phyloP scores from a whole-genome alignment of 2,797 vertebrate genomes.

The Vipera ursinii region DNA sequence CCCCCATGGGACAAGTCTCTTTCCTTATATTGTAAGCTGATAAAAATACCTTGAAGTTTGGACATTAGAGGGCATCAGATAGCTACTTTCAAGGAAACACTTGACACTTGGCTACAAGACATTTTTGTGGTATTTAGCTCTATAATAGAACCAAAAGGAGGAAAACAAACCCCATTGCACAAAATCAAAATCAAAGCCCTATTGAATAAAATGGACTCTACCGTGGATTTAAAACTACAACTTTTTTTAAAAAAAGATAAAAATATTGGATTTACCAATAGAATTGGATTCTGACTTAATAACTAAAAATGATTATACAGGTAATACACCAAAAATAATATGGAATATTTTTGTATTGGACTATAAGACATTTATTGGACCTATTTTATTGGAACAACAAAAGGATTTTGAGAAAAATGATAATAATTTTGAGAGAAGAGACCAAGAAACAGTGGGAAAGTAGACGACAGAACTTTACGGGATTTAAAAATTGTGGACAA shows the following conservation, averaged over 20 bases:
- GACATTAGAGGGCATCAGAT: neutral
- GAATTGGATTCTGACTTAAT: neutral
- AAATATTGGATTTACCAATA: neutral
- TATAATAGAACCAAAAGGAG: neutral
- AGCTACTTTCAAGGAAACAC: neutral
- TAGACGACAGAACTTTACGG: too few species aligned
- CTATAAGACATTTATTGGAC: too few species aligned
- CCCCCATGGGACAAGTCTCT: neutral
- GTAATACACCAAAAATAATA: too few species aligned
- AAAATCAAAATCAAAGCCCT: neutral
- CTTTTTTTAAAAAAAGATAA: neutral
- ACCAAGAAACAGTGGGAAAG: too few species aligned
- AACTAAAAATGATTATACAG: neutral
- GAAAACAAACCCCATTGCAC: too few species aligned
- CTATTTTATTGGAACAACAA: too few species aligned
- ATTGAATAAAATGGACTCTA: neutral
- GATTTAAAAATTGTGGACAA: too few species aligned
- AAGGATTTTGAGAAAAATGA: too few species aligned
- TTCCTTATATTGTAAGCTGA: neutral
- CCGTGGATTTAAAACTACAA: neutral
- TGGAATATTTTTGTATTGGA: too few species aligned
- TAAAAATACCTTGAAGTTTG: neutral
- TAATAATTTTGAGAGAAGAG: too few species aligned
- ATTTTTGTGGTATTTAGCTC: neutral
- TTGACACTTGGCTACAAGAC: neutral